A percentile compares a stretch with the other conserved stretches of the same genome.
Evolutionary conservation across 2,797 vertebrate species (phyloP).

Genomic region (Leuciscus waleckii): DNA sequence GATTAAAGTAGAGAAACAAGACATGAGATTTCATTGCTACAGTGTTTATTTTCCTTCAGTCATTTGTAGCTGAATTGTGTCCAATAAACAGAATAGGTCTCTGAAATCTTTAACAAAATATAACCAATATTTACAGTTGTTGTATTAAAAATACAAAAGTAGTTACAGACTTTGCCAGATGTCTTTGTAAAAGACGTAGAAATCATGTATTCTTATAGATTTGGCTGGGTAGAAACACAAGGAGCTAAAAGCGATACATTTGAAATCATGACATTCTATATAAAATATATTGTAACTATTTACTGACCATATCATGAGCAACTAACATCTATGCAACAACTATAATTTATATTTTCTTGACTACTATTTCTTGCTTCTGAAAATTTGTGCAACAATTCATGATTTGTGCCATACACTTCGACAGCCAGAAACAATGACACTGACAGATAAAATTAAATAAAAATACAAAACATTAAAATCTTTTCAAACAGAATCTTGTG

Average conservation of each 20-base stretch:
- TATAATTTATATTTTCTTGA: slow-evolving; percentile 29
- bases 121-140: slow-evolving; percentile 62
- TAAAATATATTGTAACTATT: slow-evolving; percentile 41
- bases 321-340: slow-evolving; percentile 37
- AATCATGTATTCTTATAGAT: slow-evolving; percentile 89
- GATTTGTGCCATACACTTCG: slow-evolving; percentile 42
- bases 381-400: slow-evolving; percentile 53
- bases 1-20: not conserved
- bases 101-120: slow-evolving; percentile 60
- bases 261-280: slow-evolving; percentile 23
- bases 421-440: slow-evolving; percentile 25
- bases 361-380: slow-evolving; percentile 2
- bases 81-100: slow-evolving; percentile 55
- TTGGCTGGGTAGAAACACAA: slow-evolving; percentile 75
- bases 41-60: slow-evolving; percentile 62
- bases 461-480: slow-evolving; percentile 30
- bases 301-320: slow-evolving; percentile 37
- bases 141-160: slow-evolving; percentile 93
- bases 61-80: slow-evolving; percentile 46
- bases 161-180: slow-evolving; percentile 89
- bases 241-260: slow-evolving; percentile 26
- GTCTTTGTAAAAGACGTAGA: slow-evolving; percentile 97
- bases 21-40: slow-evolving; percentile 45
- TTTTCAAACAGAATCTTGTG: slow-evolving; percentile 23
- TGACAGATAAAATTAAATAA: slow-evolving; percentile 48